Base-by-base conservation (phyloP, 2,113 vertebrate genomes). In the Antidorcas marsupialis region DNA sequence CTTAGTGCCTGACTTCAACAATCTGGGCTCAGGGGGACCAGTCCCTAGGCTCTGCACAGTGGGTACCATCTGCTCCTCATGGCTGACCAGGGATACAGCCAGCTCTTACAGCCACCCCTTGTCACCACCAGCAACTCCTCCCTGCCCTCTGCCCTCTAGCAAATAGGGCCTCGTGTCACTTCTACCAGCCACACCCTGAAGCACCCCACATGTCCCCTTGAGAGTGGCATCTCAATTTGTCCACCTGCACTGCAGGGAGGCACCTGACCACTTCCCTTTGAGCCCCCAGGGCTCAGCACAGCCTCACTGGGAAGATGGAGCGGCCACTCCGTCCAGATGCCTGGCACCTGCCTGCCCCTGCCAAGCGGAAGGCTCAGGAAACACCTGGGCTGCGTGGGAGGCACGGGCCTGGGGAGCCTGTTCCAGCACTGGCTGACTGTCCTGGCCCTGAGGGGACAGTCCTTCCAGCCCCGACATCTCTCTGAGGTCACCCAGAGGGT, bases 391-490 rank as follows among this genome's bases (percentile, higher is more conserved):
- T 23, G 4, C 21, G 36, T 21, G 53, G 27, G 30, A 55, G 39
- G 45, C 47, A 13, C 8, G 13, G 33, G 1, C 39, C 85, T 43
- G n/a, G 62, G 84, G 53, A 82, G 53, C 10, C 3, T 12, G 1
- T 6, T 50, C 43, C 55, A 47, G 17, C 4, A 15, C 30, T 47
- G 88, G 59, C 71, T 53, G 4, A 60, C 43, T 19, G 0, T 62
- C 27, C 55, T 36, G 36, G 59, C n/a, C 78, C 71, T 59, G 52
- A 43, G 12, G 50, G 11, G 14, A 15, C 21, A 2, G 30, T 52
- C 27, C 78, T 59, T 55, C n/a, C 43, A n/a, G 45, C 39, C 21
- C 39, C 0, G 1, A 12, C 1, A 0, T 30, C 45, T 28, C 83
- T 16, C 21, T 12, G 50, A 2, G 2, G 74, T 50, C 27, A 21